Percentiles rank a stretch among this genome's conserved stretches.
phyloP scores from a whole-genome alignment of 2,797 vertebrate genomes.

The Rachycentron canadum region DNA sequence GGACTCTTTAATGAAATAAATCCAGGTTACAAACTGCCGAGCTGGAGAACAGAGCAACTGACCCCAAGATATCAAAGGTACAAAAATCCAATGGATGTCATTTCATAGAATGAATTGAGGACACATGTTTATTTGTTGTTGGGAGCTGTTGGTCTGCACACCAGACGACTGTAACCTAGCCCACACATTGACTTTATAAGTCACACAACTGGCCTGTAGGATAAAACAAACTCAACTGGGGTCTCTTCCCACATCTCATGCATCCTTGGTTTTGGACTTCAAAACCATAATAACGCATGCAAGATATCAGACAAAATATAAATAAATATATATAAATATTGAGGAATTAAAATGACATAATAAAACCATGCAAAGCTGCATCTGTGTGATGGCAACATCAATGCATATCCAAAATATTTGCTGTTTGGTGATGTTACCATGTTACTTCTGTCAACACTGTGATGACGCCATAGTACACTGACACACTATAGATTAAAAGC shows the following conservation, averaged over 20 bases:
- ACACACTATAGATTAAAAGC: neutral
- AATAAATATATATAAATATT: conserved; percentile 18
- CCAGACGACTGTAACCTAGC: conserved; percentile 39
- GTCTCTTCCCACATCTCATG: conserved; percentile 31
- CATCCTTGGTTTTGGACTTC: conserved; percentile 38
- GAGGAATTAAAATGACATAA: conserved; percentile 44
- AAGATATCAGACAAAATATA: conserved; percentile 27
- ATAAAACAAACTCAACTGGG: conserved; percentile 11
- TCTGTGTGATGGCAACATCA: conserved; percentile 28
- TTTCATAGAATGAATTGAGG: neutral
- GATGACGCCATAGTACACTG: conserved; percentile 1
- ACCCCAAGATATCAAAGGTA: neutral
- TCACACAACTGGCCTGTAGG: conserved; percentile 44
- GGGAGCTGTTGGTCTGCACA: conserved; percentile 35
- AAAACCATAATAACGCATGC: conserved; percentile 45
- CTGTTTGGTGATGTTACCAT: neutral
- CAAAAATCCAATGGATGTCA: neutral
- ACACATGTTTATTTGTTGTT: neutral
- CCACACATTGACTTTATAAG: conserved; percentile 8
- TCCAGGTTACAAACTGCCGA: conserved; percentile 36
- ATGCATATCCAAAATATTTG: neutral
- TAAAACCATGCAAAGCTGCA: conserved; percentile 55
- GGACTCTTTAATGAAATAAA: conserved; percentile 22
- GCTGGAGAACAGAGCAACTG: conserved; percentile 44
- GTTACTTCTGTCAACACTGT: neutral